Conservation (phyloP, 2,113 vertebrate species). For the Parus major region DNA sequence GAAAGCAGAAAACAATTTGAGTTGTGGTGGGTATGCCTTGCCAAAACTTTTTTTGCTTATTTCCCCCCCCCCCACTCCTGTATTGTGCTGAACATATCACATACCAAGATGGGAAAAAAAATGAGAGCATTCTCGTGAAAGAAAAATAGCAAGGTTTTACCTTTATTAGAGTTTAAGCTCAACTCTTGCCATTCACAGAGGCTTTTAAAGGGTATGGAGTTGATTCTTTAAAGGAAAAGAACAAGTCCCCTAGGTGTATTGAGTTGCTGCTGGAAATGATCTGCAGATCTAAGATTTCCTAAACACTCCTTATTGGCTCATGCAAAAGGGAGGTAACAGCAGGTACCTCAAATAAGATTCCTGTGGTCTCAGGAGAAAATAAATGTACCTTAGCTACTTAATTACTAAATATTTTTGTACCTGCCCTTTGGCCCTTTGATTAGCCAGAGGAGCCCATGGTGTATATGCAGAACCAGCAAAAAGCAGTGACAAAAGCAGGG, state of each 20-base stretch:
- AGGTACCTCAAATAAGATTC: neutral
- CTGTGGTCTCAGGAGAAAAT: neutral
- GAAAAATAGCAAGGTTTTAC: neutral
- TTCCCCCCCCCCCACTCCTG: neutral
- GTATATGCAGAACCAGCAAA: neutral
- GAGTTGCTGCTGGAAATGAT: neutral
- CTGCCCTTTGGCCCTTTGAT: neutral
- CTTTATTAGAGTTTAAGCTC: neutral
- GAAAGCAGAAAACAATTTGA: slow-evolving; percentile 87
- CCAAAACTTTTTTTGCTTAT: slow-evolving; percentile 39
- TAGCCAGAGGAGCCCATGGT: neutral
- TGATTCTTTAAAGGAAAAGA: neutral
- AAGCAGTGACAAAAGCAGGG: neutral
- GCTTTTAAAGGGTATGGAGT: neutral
- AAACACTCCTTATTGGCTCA: neutral
- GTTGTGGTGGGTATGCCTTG: slow-evolving; percentile 89
- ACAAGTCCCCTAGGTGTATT: neutral
- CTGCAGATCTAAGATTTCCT: neutral
- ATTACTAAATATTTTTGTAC: neutral
- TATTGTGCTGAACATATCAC: slow-evolving; percentile 4
- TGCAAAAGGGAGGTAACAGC: neutral
- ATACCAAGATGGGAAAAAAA: neutral
- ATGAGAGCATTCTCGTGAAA: neutral
- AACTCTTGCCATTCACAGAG: neutral
- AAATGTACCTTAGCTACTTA: neutral